Percentiles rank a stretch among this genome's conserved stretches.
Conservation (phyloP, 2,797 vertebrate species). For the Lagorchestes hirsutus region DNA sequence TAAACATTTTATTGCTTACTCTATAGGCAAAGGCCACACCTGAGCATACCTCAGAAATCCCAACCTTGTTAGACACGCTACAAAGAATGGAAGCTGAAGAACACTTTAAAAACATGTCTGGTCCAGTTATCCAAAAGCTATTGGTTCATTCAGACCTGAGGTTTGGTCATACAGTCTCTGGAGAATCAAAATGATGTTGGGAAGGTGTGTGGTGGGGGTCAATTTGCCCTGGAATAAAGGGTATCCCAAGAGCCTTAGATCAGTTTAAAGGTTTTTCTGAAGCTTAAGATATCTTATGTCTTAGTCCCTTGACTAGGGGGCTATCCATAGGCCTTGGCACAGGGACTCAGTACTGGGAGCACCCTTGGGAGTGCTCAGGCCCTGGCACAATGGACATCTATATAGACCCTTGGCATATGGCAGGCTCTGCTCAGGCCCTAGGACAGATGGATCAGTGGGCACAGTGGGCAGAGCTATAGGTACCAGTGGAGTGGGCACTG, state of each 20-base stretch:
- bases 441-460: not conserved
- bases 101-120: not conserved
- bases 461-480: not conserved
- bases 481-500: not conserved
- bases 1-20: constrained; percentile 39
- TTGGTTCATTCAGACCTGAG: not conserved
- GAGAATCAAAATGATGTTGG: not conserved
- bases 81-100: not conserved
- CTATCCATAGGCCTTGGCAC: not conserved
- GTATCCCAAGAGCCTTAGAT: not conserved
- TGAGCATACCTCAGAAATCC: not conserved
- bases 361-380: not conserved
- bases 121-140: not conserved
- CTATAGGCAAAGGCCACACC: not conserved
- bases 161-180: not conserved
- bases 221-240: not conserved
- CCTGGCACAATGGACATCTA: no score
- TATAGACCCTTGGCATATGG: not conserved
- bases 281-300: not conserved
- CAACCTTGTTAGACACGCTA: not conserved
- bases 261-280: not conserved
- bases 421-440: not conserved
- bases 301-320: not conserved
- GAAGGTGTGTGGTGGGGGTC: not conserved
- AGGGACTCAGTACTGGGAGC: not conserved